Base-by-base conservation (phyloP, 2,113 vertebrate species). In the Mugil cephalus region DNA sequence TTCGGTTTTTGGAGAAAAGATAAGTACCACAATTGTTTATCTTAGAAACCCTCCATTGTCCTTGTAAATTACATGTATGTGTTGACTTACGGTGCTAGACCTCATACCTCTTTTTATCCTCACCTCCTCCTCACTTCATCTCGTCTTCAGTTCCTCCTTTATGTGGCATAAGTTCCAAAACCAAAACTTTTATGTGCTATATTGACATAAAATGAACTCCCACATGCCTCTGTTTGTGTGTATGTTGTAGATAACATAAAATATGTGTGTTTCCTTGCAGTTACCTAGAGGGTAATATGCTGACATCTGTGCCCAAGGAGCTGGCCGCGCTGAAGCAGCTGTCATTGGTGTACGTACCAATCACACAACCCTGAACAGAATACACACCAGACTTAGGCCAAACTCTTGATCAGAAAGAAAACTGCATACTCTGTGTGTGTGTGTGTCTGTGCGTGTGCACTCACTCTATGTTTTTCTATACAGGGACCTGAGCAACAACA, bases 401-500 rank as follows among this genome's bases (percentile, higher is more conserved):
- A 17, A 6, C 14, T 11, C 17, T 45, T 40, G 7, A 19, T 17
- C 8, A 38, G 39, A 59, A 52, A 51, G 13, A 0, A 10, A 69
- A 5, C n/a, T 56, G 17, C 63, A 46, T 30, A 30, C 9, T 30
- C 24, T 39, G 19, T 8, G 1, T 46, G 36, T 60, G 48, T 83
- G 36, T 71, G 11, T 77, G 12, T 72, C 8, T 74, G 11, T 78
- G 9, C 74, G 6, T 43, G 47, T 65, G 45, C 11, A 3, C 69
- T 74, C 10, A 77, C 58, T 54, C 15, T 45, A 9, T 51, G 15
- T 51, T 67, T 87, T 45, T 82, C 47, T 38, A 63, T 50, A 18
- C 88, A 99, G 98, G 68, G 98, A 99, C 92, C 90, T 99, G 87
- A 99, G 98, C 93, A 99, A 99, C 95, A 99, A 99, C 94, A 99